Base-by-base conservation (phyloP, 2,113 vertebrate genomes). In the Ibidorhyncha struthersii region DNA sequence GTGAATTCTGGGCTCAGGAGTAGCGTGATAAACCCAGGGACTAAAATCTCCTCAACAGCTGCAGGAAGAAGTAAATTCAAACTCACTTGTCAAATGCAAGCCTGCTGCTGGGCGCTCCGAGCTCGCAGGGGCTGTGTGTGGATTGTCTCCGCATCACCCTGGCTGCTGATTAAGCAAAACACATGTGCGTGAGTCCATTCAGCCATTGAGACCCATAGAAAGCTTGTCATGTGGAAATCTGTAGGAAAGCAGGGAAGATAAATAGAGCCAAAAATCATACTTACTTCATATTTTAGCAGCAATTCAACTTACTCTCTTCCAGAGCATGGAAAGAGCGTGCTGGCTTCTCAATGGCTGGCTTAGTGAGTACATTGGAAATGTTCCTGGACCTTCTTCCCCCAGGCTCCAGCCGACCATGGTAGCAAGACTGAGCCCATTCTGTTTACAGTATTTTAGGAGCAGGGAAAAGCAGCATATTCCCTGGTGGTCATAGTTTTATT, bases 61-160 rank as follows among this genome's bases (percentile, higher is more conserved):
- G 83, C 47, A 93, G 76, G 59, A 89, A 86, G 59, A 82, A 93
- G 76, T 83, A 86, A 96, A 95, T 92, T 90, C 72, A 82, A 86
- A 59, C 36, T 91, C 38, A 5, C 50, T 71, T 82, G 52, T 93
- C 82, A 92, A 86, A 90, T 14, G 6, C 23, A 74, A 90, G 47
- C 12, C 47, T 92, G 32, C 38, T 93, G 55, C 72, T 89, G 92
- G 52, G 82, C 9, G 1, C 55, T 43, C 19, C 5, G 32, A 50
- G 63, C 20, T 81, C 41, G 55, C 18, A 6, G 71, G 71, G 55
- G n/a, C 38, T 74, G 14, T 29, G 12, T 65, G 12, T 74, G 55
- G 26, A 50, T 95, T 91, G 12, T 90, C 25, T 95, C 38, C 0
- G 1, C 63, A 47, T 40, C 80, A 52, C 43, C 22, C 56, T 84